A percentile compares a stretch with the other conserved stretches of the same genome.
These are phyloP conservation scores for Hapalemur alaotrensis DNA, from an alignment of 2,797 vertebrate genomes.

Conservation along the genomic window DNA sequence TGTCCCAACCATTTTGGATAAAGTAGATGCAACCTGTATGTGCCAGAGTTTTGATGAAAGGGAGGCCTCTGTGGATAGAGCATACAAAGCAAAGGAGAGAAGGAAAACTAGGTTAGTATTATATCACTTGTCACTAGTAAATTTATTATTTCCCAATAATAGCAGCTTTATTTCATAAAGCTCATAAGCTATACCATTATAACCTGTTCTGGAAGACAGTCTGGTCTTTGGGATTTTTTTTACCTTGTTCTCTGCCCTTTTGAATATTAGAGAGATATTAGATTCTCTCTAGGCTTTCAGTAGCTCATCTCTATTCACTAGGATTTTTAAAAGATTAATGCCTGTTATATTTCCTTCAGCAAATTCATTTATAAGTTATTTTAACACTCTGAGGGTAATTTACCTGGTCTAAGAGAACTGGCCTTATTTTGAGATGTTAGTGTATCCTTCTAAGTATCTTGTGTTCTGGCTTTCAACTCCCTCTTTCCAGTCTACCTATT, in stretches of 20 bases:
- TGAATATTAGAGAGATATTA: neutral
- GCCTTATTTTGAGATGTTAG: neutral
- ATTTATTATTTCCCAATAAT: neutral
- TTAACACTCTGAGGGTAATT: neutral
- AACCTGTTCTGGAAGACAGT: neutral
- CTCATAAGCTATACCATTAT: neutral
- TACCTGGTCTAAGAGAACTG: neutral
- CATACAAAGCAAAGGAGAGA: neutral
- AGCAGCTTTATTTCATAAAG: neutral
- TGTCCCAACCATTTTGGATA: neutral
- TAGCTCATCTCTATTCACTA: neutral
- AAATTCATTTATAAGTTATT: neutral
- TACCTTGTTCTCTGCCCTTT: neutral
- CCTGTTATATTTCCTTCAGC: neutral
- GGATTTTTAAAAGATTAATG: neutral
- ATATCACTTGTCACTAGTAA: neutral
- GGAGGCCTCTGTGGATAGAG: neutral
- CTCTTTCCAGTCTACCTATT: neutral
- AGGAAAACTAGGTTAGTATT: neutral
- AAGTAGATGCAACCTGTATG: neutral
- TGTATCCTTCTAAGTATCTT: neutral
- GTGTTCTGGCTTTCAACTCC: neutral
- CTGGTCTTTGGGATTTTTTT: neutral
- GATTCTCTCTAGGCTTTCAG: neutral
- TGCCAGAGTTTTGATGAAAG: neutral